These are phyloP conservation scores for Parapristionchus giblindavisi DNA, from an alignment of 2,888 invertebrate species.

Conservation along the genomic window DNA sequence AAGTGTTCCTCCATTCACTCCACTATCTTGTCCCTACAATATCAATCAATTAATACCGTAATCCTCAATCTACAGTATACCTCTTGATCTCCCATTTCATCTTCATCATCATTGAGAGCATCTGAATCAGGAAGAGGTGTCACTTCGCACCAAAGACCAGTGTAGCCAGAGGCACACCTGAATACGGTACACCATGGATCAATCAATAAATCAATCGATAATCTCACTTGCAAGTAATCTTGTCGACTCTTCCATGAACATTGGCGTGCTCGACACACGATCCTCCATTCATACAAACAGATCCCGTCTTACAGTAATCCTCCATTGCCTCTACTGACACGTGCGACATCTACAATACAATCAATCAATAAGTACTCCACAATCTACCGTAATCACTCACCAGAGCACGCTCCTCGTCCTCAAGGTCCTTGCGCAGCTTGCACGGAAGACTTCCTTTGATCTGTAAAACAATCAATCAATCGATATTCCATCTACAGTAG, in stretches of 20 bases:
- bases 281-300: constrained; percentile 31
- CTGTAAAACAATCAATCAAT: constrained; percentile 17
- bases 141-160: constrained; percentile 27
- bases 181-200: background rate
- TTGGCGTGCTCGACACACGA: constrained; percentile 24
- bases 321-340: constrained; percentile 32
- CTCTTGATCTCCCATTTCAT: background rate
- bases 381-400: constrained; percentile 17
- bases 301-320: constrained; percentile 24
- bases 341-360: constrained; percentile 14
- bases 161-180: constrained; percentile 21
- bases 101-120: constrained; percentile 1
- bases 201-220: background rate
- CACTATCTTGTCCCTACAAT: constrained; percentile 2
- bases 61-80: background rate
- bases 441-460: constrained; percentile 28
- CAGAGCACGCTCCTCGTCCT: background rate
- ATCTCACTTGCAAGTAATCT: constrained; percentile 21
- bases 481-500: background rate
- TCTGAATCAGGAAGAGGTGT: constrained; percentile 11
- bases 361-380: background rate
- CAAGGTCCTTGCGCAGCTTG: constrained; percentile 22
- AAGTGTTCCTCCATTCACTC: background rate
- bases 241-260: constrained; percentile 23
- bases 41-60: background rate